phyloP scores from a whole-genome alignment of 2,888 invertebrate species.

The Apamea anceps region DNA sequence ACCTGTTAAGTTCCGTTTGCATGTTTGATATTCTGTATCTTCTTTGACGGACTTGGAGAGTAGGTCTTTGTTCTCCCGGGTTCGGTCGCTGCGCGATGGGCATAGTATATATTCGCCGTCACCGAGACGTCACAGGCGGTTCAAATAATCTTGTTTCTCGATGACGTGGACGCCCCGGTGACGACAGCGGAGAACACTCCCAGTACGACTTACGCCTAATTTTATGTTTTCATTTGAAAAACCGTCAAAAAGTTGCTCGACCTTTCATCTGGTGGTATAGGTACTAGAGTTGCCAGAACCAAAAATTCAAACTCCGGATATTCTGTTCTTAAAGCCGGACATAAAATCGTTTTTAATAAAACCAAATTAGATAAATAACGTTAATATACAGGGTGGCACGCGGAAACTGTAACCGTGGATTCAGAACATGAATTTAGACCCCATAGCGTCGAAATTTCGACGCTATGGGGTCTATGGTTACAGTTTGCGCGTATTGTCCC shows the following conservation, averaged over 20 bases:
- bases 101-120: not conserved
- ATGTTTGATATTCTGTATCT: no score
- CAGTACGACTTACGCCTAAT: no score
- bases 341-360: not conserved
- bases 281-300: not conserved
- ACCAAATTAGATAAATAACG: not conserved
- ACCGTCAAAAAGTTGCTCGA: not conserved
- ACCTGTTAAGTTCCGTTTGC: no score
- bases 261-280: not conserved
- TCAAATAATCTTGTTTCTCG: not conserved
- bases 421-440: no score
- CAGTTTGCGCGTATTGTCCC: no score
- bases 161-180: not conserved
- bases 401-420: no score
- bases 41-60: no score
- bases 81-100: not conserved
- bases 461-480: no score
- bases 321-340: not conserved
- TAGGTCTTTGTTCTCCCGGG: not conserved
- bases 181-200: not conserved
- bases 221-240: not conserved
- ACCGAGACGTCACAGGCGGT: not conserved
- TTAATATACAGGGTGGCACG: no score
- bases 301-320: not conserved
- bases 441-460: no score